Evolutionary conservation across 2,888 invertebrate genomes (phyloP).

Genomic region (Eristalinus aeneus): DNA sequence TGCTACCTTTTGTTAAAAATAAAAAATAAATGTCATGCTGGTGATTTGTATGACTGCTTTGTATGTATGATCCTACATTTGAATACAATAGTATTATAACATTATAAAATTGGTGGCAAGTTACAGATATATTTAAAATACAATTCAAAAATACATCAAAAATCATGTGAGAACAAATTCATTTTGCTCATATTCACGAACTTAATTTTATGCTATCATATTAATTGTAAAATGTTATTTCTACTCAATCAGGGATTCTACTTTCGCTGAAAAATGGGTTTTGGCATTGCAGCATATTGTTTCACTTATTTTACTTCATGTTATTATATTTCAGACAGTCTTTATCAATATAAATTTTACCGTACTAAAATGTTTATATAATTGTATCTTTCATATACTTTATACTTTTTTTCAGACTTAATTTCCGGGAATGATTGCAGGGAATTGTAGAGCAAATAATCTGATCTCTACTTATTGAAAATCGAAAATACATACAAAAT

Average conservation of each 20-base stretch:
- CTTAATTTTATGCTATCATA: background rate
- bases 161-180: background rate
- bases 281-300: conserved; percentile 53
- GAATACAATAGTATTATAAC: background rate
- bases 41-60: background rate
- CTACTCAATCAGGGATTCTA: background rate
- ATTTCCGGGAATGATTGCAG: conserved; percentile 54
- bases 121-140: background rate
- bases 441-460: conserved; percentile 21
- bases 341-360: conserved; percentile 28
- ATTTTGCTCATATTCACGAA: background rate
- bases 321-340: conserved; percentile 47
- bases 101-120: conserved; percentile 30
- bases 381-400: background rate
- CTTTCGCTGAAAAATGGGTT: conserved; percentile 38
- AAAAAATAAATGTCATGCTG: background rate
- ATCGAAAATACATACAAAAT: background rate
- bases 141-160: background rate
- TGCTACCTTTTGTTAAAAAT: background rate
- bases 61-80: background rate
- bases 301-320: conserved; percentile 25
- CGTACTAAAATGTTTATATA: background rate
- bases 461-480: conserved; percentile 4
- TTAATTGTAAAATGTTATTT: background rate
- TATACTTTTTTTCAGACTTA: conserved; percentile 45